These are phyloP conservation scores for Sipha flava DNA, from an alignment of 1,140 invertebrate species.

Conservation along the genomic window DNA sequence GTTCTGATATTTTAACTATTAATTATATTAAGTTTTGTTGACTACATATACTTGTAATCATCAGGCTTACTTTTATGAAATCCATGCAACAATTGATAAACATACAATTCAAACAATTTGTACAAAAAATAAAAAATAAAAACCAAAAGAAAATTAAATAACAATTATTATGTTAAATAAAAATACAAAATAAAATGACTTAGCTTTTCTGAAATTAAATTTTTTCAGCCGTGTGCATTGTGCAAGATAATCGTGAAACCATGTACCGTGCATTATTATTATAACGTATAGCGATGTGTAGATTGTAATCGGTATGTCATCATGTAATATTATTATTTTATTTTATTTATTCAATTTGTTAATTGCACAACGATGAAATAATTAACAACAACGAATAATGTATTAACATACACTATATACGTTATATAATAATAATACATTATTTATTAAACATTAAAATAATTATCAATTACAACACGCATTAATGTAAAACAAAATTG, in stretches of 20 bases:
- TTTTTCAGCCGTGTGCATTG: not conserved
- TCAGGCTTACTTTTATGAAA: too few species aligned
- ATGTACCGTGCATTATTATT: not conserved
- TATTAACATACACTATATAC: too few species aligned
- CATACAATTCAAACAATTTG: not conserved
- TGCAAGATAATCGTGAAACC: not conserved
- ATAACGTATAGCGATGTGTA: not conserved
- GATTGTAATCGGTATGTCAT: not conserved
- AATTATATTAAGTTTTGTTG: too few species aligned
- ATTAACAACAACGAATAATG: not conserved
- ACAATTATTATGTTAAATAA: not conserved
- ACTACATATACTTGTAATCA: too few species aligned
- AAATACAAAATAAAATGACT: not conserved
- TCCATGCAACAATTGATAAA: not conserved
- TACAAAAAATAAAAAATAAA: not conserved
- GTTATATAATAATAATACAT: too few species aligned
- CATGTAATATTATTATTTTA: not conserved
- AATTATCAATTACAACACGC: too few species aligned
- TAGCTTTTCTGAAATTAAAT: not conserved
- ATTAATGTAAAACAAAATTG: too few species aligned
- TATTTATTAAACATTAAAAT: too few species aligned
- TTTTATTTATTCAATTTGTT: not conserved
- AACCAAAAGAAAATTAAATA: too few species aligned
- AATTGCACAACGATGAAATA: not conserved
- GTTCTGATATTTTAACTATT: too few species aligned